Conservation (phyloP, 2,888 invertebrate genomes). For the Sphinx pinastri region DNA sequence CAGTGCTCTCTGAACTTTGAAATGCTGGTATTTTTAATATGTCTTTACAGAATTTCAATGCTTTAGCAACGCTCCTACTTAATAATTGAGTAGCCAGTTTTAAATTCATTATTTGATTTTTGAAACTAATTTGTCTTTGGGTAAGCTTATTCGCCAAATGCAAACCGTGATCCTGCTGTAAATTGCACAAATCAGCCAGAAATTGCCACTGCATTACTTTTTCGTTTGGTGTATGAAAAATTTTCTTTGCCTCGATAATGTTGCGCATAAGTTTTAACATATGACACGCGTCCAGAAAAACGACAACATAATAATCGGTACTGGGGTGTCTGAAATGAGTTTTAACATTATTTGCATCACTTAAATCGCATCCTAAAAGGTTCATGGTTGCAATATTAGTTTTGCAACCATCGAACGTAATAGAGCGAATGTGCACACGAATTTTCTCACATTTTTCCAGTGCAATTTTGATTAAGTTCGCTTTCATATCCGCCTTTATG, state of each 20-base stretch:
- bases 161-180: conserved; percentile 26
- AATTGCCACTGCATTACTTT: conserved; percentile 28
- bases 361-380: conserved; percentile 30
- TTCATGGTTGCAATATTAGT: conserved; percentile 32
- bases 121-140: conserved; percentile 22
- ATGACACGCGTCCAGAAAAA: conserved; percentile 32
- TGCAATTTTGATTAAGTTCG: conserved; percentile 30
- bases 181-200: conserved; percentile 16
- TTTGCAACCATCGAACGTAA: conserved; percentile 35
- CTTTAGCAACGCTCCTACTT: conserved; percentile 23
- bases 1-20: too few species aligned
- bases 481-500: conserved; percentile 31
- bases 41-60: too few species aligned
- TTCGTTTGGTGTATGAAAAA: background rate
- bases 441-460: conserved; percentile 30
- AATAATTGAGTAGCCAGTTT: conserved; percentile 28
- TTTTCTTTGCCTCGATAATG: conserved; percentile 19
- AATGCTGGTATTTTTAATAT: too few species aligned
- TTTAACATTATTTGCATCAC: conserved; percentile 28
- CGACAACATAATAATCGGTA: conserved; percentile 29
- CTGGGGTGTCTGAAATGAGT: conserved; percentile 33
- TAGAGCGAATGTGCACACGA: conserved; percentile 28
- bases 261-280: conserved; percentile 24
- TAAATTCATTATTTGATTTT: conserved; percentile 30
- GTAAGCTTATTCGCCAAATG: conserved; percentile 28